Base-by-base conservation (phyloP, 2,113 vertebrate genomes). In the Trinectes maculatus region DNA sequence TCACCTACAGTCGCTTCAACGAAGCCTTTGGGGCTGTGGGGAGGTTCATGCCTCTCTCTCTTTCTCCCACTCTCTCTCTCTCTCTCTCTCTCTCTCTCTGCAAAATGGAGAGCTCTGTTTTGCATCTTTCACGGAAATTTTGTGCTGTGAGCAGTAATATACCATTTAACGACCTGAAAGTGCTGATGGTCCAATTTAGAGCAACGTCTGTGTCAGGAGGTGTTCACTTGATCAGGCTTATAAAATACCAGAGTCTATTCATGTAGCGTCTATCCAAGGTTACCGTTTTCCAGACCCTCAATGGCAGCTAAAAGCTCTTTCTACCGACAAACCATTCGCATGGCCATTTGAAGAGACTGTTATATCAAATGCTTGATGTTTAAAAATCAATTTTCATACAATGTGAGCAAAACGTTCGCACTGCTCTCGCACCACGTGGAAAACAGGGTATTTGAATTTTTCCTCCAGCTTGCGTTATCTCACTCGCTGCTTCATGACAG, bases 381-480 rank as follows among this genome's bases (percentile, higher is more conserved):
- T n/a, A n/a, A 55, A 65, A 66, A 66, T 67, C n/a, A 8, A 29
- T 71, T 77, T 52, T 24, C 25, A 52, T 39, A 25, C 22, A 18
- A 34, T 18, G 34, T 29, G 43, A 65, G 25, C 21, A 47, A 39
- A 57, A 47, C 43, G 26, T 34, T 53, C 37, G 11, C 19, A 37
- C 15, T 55, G 53, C 56, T 19, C 8, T 52, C 63, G 72, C 68
- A 66, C 70, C 31, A 24, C 42, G 47, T 53, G 24, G 49, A 67
- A 62, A 74, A 33, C 15, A 8, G 6, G 19, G 68, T 71, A 42
- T 83, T 83, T 70, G 18, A 71, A 80, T 67, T 19, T 2, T 21
- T 67, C 55, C 47, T 42, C 9, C 0, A 64, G 68, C 77, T 72
- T n/a, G n/a, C n/a, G n/a, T 71, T 47, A 72, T 77, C 71, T 84